Evolutionary conservation across 2,888 invertebrate species (phyloP).

Genomic region (Ceramica pisi): DNA sequence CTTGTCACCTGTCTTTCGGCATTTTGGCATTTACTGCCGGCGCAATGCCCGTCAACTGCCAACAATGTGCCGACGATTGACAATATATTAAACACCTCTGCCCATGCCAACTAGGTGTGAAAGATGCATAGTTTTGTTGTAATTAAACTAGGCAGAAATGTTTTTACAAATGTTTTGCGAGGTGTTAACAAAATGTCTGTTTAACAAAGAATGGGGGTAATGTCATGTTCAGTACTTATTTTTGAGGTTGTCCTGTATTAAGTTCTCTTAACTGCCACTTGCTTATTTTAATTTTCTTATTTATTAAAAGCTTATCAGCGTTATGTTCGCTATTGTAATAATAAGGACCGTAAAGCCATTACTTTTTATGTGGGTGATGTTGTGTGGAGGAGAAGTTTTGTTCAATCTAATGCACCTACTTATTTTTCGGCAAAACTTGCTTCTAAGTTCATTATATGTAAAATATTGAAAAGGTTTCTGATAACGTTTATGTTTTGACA

Average conservation of each 20-base stretch:
- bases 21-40: constrained; percentile 62
- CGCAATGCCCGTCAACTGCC: constrained; percentile 60
- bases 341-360: no score
- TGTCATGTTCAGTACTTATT: neutral
- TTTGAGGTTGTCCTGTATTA: neutral
- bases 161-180: constrained; percentile 25
- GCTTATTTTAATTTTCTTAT: no score
- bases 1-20: constrained; percentile 59
- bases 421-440: no score
- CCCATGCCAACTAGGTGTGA: constrained; percentile 55
- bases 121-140: constrained; percentile 43
- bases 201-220: neutral
- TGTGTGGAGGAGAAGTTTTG: no score
- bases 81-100: constrained; percentile 61
- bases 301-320: no score
- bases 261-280: no score
- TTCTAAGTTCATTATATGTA: no score
- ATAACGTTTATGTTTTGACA: no score
- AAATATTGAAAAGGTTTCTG: no score
- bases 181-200: neutral
- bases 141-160: constrained; percentile 32
- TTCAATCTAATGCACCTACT: no score
- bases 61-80: constrained; percentile 64
- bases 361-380: no score
- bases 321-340: no score